Evolutionary conservation across 2,113 vertebrate genomes (phyloP).

Genomic region (Anguilla rostrata): DNA sequence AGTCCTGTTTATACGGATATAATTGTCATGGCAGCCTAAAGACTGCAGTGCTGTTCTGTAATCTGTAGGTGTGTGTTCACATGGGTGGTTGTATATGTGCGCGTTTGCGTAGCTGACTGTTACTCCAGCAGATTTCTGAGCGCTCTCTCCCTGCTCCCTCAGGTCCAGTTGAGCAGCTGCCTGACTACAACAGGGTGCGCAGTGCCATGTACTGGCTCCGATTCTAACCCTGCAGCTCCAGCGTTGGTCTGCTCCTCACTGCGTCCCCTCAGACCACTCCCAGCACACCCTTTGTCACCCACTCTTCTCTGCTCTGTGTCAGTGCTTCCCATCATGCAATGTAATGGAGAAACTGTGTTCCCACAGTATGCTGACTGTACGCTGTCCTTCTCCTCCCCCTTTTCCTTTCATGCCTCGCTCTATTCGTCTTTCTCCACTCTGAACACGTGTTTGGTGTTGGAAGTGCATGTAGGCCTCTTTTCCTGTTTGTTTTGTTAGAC

Average conservation of each 20-base stretch:
- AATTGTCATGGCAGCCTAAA: background rate
- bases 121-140: constrained; percentile 72
- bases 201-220: constrained; percentile 94
- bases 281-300: constrained; percentile 21
- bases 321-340: background rate
- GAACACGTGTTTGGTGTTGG: background rate
- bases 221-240: constrained; percentile 65
- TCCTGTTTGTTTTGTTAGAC: background rate
- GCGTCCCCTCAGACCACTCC: background rate
- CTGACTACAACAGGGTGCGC: constrained; percentile 87
- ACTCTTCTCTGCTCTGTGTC: background rate
- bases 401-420: background rate
- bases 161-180: constrained; percentile 79
- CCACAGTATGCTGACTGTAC: background rate
- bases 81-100: background rate
- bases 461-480: background rate
- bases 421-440: background rate
- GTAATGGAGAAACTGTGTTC: background rate
- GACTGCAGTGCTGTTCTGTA: background rate
- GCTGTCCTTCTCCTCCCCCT: background rate
- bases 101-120: constrained; percentile 5
- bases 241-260: background rate
- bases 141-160: constrained; percentile 30
- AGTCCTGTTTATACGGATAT: constrained; percentile 56
- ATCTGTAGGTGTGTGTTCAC: background rate